A percentile compares a stretch with the other conserved stretches of the same genome.
These are phyloP conservation scores for Polypedilum vanderplanki DNA, from an alignment of 1,140 invertebrate genomes.

Conservation along the genomic window DNA sequence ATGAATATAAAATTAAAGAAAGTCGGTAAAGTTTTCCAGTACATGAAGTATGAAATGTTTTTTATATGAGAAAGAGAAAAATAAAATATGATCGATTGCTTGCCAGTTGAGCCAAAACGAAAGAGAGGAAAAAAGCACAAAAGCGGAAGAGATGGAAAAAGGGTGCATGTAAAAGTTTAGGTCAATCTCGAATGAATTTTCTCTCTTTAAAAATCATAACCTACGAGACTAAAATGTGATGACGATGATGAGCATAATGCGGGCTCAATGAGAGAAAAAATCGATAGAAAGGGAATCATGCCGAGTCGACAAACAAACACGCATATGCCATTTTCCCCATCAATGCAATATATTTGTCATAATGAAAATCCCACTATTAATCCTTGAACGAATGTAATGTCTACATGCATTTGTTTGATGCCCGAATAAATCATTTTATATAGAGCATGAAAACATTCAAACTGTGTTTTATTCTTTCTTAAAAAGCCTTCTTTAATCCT, in stretches of 20 bases:
- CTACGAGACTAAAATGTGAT: slow-evolving; percentile 2
- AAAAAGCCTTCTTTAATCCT: too few species aligned
- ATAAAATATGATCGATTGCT: too few species aligned
- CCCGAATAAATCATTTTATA: slow-evolving; percentile 12
- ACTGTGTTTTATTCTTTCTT: too few species aligned
- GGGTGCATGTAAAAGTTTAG: background rate
- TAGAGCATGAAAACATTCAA: background rate
- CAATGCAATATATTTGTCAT: slow-evolving; percentile 26
- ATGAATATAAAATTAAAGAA: too few species aligned
- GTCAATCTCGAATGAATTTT: slow-evolving; percentile 1
- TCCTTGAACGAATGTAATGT: slow-evolving; percentile 27
- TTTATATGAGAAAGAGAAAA: too few species aligned
- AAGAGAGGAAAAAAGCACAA: too few species aligned
- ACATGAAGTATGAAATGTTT: too few species aligned
- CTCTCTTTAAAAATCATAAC: slow-evolving; percentile 19
- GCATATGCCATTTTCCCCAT: slow-evolving; percentile 17
- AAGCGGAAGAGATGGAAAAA: too few species aligned
- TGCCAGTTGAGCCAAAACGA: too few species aligned
- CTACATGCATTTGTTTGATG: slow-evolving; percentile 14
- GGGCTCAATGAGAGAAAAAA: slow-evolving; percentile 16
- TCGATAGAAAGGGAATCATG: slow-evolving; percentile 3
- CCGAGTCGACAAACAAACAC: background rate
- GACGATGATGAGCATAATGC: background rate
- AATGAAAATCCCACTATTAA: slow-evolving; percentile 21
- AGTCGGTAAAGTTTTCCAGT: too few species aligned